These are phyloP conservation scores for Aldabrachelys gigantea DNA, from an alignment of 2,113 vertebrate species.

Conservation along the genomic window DNA sequence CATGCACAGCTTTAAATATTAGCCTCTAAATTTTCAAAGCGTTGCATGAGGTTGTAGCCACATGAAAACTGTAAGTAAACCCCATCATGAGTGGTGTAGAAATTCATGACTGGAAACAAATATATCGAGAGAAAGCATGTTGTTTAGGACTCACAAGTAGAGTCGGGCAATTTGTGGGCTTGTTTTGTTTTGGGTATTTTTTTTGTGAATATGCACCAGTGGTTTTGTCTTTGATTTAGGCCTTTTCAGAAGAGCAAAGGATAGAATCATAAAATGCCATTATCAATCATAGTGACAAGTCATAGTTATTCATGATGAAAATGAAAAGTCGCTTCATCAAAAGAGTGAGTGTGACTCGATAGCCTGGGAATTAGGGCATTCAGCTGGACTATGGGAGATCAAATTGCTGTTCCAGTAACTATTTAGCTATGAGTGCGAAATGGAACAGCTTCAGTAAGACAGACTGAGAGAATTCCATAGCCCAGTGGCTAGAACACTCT, in stretches of 20 bases:
- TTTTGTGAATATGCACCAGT: not conserved
- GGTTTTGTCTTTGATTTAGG: not conserved
- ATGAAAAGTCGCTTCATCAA: not conserved
- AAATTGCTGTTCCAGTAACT: not conserved
- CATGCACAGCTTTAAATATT: not conserved
- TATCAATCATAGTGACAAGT: not conserved
- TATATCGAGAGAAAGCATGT: not conserved
- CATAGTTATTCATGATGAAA: not conserved
- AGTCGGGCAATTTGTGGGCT: not conserved
- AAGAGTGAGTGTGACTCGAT: not conserved
- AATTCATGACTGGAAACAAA: not conserved
- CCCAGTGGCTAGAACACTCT: not conserved
- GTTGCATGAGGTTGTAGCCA: fast-evolving
- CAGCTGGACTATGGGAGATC: not conserved
- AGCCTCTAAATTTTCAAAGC: constrained; percentile 4
- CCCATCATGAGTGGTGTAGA: not conserved
- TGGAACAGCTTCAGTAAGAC: not conserved
- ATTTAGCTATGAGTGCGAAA: not conserved
- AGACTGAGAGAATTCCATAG: not conserved
- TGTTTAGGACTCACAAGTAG: not conserved
- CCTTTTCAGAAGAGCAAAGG: not conserved
- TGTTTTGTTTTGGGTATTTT: not conserved
- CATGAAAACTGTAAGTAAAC: not conserved
- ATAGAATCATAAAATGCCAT: not conserved
- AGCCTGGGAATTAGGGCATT: not conserved